A percentile compares a stretch with the other conserved stretches of the same genome.
Conservation (phyloP, 1,140 invertebrate genomes). For the Melanaphis sacchari region DNA sequence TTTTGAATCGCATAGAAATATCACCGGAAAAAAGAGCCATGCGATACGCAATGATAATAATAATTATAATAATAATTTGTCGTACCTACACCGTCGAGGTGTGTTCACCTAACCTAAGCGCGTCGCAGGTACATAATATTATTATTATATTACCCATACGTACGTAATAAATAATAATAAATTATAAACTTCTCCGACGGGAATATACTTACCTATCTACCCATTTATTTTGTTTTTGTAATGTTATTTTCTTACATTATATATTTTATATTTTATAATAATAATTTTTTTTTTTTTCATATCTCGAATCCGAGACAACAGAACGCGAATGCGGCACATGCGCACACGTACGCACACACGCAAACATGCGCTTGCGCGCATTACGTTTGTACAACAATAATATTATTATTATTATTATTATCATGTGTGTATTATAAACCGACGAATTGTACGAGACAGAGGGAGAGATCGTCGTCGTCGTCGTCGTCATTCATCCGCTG, state of each 20-base stretch:
- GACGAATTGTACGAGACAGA: background rate
- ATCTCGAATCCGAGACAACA: background rate
- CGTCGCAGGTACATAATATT: background rate
- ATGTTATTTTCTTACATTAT: background rate
- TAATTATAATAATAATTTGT: slow-evolving; percentile 25
- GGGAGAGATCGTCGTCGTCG: background rate
- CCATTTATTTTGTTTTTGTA: background rate
- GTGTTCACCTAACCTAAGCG: background rate
- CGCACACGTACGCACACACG: background rate
- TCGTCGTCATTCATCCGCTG: slow-evolving; percentile 42
- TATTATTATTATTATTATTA: too few species aligned
- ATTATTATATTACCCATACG: background rate
- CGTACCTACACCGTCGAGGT: background rate
- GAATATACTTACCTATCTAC: background rate
- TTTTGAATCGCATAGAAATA: background rate
- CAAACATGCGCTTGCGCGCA: background rate
- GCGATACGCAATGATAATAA: background rate
- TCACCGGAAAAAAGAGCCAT: background rate
- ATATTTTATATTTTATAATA: background rate
- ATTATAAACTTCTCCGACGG: slow-evolving; percentile 8
- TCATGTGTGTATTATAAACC: background rate
- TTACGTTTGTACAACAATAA: background rate
- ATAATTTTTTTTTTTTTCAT: background rate
- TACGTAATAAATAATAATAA: too few species aligned
- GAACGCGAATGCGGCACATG: background rate